Conservation (phyloP, 2,113 vertebrate genomes). For the Dicerorhinus sumatrensis region DNA sequence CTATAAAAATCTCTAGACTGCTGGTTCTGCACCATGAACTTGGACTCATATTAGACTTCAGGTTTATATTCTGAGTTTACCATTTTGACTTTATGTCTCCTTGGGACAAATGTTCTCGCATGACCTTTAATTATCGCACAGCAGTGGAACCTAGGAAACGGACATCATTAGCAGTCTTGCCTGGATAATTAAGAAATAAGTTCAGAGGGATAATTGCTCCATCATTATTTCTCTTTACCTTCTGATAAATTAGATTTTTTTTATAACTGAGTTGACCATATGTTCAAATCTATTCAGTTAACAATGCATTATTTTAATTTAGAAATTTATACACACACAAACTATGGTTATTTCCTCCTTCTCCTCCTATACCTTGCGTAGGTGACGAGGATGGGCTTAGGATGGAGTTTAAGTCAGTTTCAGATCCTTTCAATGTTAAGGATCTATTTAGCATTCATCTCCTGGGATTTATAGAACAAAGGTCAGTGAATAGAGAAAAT, state of each 20-base stretch:
- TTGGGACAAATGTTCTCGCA: constrained; percentile 42
- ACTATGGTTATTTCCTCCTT: background rate
- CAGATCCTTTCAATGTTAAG: background rate
- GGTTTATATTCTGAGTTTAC: constrained; percentile 70
- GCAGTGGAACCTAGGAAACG: constrained; percentile 49
- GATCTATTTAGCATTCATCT: constrained; percentile 47
- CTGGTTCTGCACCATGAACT: constrained; percentile 73
- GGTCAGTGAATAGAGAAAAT: background rate
- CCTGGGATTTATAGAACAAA: background rate
- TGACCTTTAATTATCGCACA: constrained; percentile 73
- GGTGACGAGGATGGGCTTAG: background rate
- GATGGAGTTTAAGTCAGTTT: background rate
- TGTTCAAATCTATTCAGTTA: constrained; percentile 63
- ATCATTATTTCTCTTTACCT: constrained; percentile 73
- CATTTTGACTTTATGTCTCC: constrained; percentile 75
- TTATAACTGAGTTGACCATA: constrained; percentile 72
- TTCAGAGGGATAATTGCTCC: constrained; percentile 49
- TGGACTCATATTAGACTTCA: constrained; percentile 69
- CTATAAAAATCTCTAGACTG: constrained; percentile 73
- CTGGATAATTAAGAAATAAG: constrained; percentile 72
- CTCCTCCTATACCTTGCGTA: background rate
- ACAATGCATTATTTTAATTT: constrained; percentile 70
- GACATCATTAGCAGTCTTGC: constrained; percentile 70
- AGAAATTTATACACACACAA: constrained; percentile 40
- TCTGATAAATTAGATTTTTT: constrained; percentile 71